A percentile compares a stretch with the other conserved stretches of the same genome.
Evolutionary conservation across 2,797 vertebrate genomes (phyloP).

Genomic region (Xiphorhynchus erythropygius): DNA sequence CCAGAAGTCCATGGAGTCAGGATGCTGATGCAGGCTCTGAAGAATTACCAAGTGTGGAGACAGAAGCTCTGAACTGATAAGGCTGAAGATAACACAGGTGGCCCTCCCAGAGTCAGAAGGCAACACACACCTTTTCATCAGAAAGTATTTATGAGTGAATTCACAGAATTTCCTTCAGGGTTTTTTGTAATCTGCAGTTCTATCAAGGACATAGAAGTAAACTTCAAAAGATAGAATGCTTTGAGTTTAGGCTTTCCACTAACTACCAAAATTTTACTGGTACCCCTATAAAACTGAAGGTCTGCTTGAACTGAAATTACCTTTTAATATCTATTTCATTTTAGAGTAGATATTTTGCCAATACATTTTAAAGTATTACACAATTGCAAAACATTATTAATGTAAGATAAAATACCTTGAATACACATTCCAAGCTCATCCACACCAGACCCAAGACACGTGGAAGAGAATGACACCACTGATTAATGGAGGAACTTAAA

Average conservation of each 20-base stretch:
- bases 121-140: neutral
- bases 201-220: neutral
- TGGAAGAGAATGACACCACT: neutral
- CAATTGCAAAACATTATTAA: neutral
- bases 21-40: neutral
- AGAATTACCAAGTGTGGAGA: neutral
- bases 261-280: neutral
- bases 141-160: neutral
- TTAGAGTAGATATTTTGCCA: neutral
- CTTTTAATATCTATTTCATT: neutral
- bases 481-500: neutral
- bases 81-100: neutral
- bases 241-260: neutral
- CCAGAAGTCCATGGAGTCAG: neutral
- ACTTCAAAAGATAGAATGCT: neutral
- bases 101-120: neutral
- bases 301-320: neutral
- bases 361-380: neutral
- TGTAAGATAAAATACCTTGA: neutral
- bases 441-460: neutral
- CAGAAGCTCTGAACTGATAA: neutral
- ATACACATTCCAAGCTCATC: neutral
- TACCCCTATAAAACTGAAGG: neutral
- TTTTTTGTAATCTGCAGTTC: neutral
- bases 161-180: neutral